Percentiles rank a stretch among this genome's conserved stretches.
Conservation (phyloP, 2,797 vertebrate genomes). For the Sebastes nivosus region DNA sequence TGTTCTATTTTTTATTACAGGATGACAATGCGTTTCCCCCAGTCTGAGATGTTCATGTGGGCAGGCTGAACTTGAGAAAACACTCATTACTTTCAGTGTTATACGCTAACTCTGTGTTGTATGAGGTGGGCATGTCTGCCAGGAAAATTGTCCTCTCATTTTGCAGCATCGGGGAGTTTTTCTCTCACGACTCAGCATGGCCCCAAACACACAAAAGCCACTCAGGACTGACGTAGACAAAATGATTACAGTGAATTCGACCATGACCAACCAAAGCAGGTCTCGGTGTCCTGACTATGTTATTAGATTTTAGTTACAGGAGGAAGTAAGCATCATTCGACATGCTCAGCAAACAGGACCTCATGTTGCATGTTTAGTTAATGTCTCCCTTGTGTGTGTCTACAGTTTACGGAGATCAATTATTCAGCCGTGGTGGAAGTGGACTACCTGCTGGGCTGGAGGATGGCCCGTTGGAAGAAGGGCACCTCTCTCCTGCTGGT, state of each 20-base stretch:
- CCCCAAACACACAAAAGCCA: conserved; percentile 6
- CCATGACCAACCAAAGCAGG: conserved; percentile 3
- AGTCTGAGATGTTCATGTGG: neutral
- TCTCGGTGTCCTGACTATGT: neutral
- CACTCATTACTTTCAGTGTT: neutral
- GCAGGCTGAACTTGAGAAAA: neutral
- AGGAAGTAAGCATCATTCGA: neutral
- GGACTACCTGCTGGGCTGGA: conserved; percentile 37
- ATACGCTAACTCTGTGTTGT: neutral
- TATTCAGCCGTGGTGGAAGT: conserved; percentile 19
- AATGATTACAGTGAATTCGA: conserved; percentile 10
- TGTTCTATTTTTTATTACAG: neutral
- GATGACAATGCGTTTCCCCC: neutral
- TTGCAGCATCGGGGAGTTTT: conserved; percentile 30
- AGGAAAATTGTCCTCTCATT: neutral
- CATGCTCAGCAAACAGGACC: neutral
- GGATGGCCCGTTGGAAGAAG: conserved; percentile 41
- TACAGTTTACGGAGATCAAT: conserved; percentile 35
- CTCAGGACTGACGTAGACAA: conserved; percentile 8
- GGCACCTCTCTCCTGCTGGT: conserved; percentile 44
- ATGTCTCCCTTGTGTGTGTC: conserved; percentile 28
- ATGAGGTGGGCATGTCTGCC: neutral
- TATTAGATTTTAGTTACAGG: neutral
- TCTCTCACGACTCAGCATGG: conserved; percentile 21
- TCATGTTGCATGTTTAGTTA: conserved; percentile 7